Base-by-base conservation (phyloP, 2,888 invertebrate species). In the Lacanobia wlatinum region DNA sequence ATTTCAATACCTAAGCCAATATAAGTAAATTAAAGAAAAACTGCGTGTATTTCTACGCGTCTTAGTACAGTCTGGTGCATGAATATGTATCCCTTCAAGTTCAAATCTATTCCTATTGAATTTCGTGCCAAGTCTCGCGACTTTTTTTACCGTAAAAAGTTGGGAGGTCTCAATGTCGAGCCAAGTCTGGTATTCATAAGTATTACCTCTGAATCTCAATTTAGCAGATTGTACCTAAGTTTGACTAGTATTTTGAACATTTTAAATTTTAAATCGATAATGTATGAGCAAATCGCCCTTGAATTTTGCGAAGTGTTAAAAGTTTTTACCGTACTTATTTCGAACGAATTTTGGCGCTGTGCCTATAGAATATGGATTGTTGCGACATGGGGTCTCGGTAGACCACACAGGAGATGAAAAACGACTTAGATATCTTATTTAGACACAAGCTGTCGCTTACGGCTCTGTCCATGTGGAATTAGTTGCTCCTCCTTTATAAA, bases 161-260 rank as follows among this genome's bases (percentile, higher is more conserved):
- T 56, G 5, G 1, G 34, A 46, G 10, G 4, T 50, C 9, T 43
- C 21, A 23, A 28, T 14, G 10, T 14, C 8, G 48, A 61, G 73
- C 58, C 23, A 78, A 78, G 70, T 46, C 50, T 58, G 23, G 56
- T 18, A 69, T 58, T 50, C n/a, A 50, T 73, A 48, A 48, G 46
- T 48, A 50, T 55, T 23, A 16, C 8, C 4, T 43, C 23, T 71
- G 16, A 56, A 3, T 50, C 43, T 50, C 50, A 70, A 78, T 73
- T 78, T 46, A 50, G n/a, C 12, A 78, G 50, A 70, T 43, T 70
- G 34, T 14, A 67, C 6, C 18, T 0, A 14, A 46, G 21, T 46
- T 46, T 28, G 14, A 46, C 2, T 21, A 23, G 18, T n/a, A 55
- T 1, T 21, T 34, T 46, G 28, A 14, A 40, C 9, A 58, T 12